These are phyloP conservation scores for Cynocephalus volans DNA, from an alignment of 2,113 vertebrate genomes.

Conservation along the genomic window DNA sequence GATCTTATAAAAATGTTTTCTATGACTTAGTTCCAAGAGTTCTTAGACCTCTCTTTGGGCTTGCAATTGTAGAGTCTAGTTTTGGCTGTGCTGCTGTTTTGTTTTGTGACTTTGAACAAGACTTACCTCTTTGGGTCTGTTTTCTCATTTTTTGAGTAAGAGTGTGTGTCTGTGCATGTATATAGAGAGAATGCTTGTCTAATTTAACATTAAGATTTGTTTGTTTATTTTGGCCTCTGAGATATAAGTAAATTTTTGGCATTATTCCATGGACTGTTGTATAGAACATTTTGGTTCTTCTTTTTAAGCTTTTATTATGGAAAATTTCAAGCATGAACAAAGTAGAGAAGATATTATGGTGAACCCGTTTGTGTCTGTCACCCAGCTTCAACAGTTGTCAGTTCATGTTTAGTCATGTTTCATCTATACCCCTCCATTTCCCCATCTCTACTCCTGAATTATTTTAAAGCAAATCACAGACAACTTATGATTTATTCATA, in stretches of 20 bases:
- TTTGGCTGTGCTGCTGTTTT: slow-evolving; percentile 25
- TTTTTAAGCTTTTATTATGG: slow-evolving; percentile 39
- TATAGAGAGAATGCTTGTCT: slow-evolving; percentile 4
- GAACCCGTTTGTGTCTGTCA: slow-evolving; percentile 51
- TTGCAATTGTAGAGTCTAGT: not conserved
- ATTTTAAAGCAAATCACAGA: slow-evolving; percentile 59
- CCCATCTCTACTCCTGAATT: not conserved
- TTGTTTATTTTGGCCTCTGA: slow-evolving; percentile 54
- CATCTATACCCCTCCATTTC: not conserved
- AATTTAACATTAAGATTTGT: slow-evolving; percentile 43
- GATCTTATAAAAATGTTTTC: slow-evolving; percentile 32
- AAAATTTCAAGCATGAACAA: slow-evolving; percentile 47
- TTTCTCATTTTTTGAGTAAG: slow-evolving; percentile 43
- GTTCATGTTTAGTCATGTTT: slow-evolving; percentile 4
- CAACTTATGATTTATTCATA: not conserved
- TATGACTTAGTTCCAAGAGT: not conserved
- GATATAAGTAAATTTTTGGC: not conserved
- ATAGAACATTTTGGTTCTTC: slow-evolving; percentile 12
- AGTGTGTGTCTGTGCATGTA: not conserved
- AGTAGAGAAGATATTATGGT: not conserved
- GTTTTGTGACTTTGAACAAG: slow-evolving; percentile 56
- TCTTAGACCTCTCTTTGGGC: not conserved
- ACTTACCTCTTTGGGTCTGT: slow-evolving; percentile 45
- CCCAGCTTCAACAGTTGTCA: not conserved
- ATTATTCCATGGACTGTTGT: not conserved